phyloP scores from a whole-genome alignment of 2,888 invertebrate genomes.

The Galeopsomyia nigrocyanea region DNA sequence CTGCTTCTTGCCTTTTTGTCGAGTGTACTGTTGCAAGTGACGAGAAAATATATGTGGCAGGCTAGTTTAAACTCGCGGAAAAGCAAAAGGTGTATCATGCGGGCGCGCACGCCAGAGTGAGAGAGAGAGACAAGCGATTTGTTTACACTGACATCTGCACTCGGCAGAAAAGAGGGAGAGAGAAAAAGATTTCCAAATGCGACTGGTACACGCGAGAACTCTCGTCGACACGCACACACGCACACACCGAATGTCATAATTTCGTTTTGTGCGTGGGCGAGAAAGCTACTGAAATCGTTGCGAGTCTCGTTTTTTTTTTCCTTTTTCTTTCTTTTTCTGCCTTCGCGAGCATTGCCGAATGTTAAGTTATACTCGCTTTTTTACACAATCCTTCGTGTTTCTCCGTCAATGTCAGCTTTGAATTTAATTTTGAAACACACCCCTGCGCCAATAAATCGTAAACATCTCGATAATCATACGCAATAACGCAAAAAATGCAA shows the following conservation, averaged over 20 bases:
- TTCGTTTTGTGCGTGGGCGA: too few species aligned
- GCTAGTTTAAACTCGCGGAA: constrained; percentile 14
- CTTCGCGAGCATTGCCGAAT: constrained; percentile 10
- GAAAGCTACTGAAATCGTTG: constrained; percentile 7
- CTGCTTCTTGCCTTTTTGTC: constrained; percentile 15
- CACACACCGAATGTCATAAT: background rate
- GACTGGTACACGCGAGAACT: constrained; percentile 28
- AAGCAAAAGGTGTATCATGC: background rate
- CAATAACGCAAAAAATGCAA: background rate
- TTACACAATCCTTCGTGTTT: constrained; percentile 29
- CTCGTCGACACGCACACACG: constrained; percentile 1
- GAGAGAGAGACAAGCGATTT: constrained; percentile 22
- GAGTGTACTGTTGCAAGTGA: constrained; percentile 27
- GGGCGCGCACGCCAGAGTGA: background rate
- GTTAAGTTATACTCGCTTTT: constrained; percentile 25
- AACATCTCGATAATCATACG: too few species aligned
- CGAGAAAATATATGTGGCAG: constrained; percentile 41
- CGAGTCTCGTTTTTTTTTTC: background rate
- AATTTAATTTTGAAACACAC: too few species aligned
- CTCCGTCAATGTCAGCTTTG: background rate
- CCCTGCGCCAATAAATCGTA: too few species aligned
- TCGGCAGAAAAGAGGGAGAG: background rate
- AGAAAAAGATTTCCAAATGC: too few species aligned
- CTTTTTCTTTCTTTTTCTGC: background rate
- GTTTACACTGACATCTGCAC: constrained; percentile 28